Evolutionary conservation across 1,140 invertebrate genomes (phyloP), one percentile per base, ranked within the genome.

Genomic region (Leptopilina boulardi): DNA sequence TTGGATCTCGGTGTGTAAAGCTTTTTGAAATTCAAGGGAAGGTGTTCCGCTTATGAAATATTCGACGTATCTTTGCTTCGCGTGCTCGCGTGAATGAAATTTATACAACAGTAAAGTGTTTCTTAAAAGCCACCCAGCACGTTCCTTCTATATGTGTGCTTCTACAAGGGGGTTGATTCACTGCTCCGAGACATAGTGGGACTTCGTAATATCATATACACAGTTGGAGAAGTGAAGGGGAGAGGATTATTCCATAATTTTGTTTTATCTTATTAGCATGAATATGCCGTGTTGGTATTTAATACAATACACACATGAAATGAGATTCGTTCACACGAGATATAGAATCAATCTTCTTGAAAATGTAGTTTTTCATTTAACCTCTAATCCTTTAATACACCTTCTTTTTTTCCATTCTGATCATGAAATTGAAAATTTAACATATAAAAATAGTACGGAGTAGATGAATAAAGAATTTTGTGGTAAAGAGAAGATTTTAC

Each of bases 1-100:
- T 0, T 38, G 8, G 34, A 38, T 38, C 34, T 38, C 34, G 34
- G 9, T 38, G 9, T 38, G 34, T 66, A 30, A 66, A 66, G 15
- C 59, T 23, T 13, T n/a, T 66, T 66, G 59, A 66, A 66, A 66
- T 66, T 66, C 59, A 66, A 66, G 59, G 73, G 77, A 81, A 81
- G 76, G 41, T 44, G 71, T 70, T 82, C 78, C 78, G 81, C 82
- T 84, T 84, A 87, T 86, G 82, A 86, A 86, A 87, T 87, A 87
- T 86, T 85, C 83, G 81, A 84, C 83, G 74, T 83, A 83, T 84
- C 72, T 74, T 74, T 71, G 75, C 56, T 38, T 66, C 26, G 51
- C 51, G 56, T 71, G 70, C 66, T 70, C 81, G 59, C 59, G 59
- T 66, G 59, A 66, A 66, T 66, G 59, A 86, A 85, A 85, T 86